These are phyloP conservation scores for Ophion ventricosus DNA, from an alignment of 2,888 invertebrate species.

Conservation along the genomic window DNA sequence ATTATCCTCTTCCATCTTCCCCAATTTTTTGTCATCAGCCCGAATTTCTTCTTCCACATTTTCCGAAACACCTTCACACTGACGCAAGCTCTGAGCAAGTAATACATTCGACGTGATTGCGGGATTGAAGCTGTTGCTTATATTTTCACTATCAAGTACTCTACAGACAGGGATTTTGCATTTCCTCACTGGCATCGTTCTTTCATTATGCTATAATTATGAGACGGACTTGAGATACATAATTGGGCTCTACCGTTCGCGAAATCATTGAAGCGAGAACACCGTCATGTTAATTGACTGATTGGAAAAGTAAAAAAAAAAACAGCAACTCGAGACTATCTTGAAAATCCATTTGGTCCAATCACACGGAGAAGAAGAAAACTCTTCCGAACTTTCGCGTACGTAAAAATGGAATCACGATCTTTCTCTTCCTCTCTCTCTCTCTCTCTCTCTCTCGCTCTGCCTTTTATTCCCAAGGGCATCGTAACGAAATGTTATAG, in stretches of 20 bases:
- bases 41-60: conserved; percentile 15
- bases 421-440: not conserved
- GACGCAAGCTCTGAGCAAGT: not conserved
- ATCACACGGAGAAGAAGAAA: not conserved
- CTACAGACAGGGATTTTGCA: not conserved
- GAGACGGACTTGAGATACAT: not conserved
- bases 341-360: not conserved
- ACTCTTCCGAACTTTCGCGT: no score
- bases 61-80: not conserved
- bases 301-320: not conserved
- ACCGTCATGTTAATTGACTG: not conserved
- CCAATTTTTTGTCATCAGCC: conserved; percentile 13
- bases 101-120: not conserved
- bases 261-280: conserved; percentile 17
- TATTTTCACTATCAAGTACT: conserved; percentile 7
- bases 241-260: not conserved
- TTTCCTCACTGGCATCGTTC: not conserved
- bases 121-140: not conserved
- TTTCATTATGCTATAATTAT: not conserved
- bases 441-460: no score
- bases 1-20: not conserved
- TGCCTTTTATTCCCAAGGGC: not conserved
- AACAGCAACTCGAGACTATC: not conserved
- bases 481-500: not conserved
- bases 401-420: not conserved